These are phyloP conservation scores for Drosophila orena DNA, from an alignment of 1,140 invertebrate genomes.

Conservation along the genomic window DNA sequence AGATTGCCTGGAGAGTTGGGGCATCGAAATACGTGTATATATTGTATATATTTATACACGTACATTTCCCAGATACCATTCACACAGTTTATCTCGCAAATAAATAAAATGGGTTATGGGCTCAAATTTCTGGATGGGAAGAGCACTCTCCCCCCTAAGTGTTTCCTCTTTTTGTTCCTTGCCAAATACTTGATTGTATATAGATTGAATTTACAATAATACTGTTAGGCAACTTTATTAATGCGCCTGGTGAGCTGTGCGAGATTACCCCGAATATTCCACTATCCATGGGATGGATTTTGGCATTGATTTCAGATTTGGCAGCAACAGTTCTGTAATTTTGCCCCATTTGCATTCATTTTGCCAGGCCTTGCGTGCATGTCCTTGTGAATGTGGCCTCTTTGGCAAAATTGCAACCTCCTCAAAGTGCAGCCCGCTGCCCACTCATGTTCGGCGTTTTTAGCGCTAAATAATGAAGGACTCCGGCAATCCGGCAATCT, in stretches of 20 bases:
- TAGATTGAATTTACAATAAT: too few species aligned
- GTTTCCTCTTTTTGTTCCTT: too few species aligned
- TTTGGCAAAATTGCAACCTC: slow-evolving; percentile 1
- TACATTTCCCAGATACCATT: neutral
- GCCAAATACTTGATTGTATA: too few species aligned
- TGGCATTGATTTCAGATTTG: too few species aligned
- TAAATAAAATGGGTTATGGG: slow-evolving; percentile 7
- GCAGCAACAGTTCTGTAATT: too few species aligned
- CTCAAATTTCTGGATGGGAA: neutral
- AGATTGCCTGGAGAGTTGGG: neutral
- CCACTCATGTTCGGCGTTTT: slow-evolving; percentile 11
- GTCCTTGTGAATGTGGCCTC: slow-evolving; percentile 1
- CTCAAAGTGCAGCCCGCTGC: slow-evolving; percentile 1
- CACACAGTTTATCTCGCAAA: neutral
- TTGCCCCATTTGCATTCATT: neutral
- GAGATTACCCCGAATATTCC: too few species aligned
- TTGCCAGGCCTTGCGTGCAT: neutral
- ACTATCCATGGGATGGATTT: too few species aligned
- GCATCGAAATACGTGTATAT: neutral
- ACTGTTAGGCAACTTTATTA: too few species aligned
- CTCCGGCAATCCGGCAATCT: too few species aligned
- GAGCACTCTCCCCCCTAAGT: too few species aligned
- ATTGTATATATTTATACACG: slow-evolving; percentile 4
- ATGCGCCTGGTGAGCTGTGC: too few species aligned
- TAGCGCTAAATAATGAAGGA: slow-evolving; percentile 45